Evolutionary conservation across 2,888 invertebrate genomes (phyloP).

Genomic region (Yponomeuta malinellus): DNA sequence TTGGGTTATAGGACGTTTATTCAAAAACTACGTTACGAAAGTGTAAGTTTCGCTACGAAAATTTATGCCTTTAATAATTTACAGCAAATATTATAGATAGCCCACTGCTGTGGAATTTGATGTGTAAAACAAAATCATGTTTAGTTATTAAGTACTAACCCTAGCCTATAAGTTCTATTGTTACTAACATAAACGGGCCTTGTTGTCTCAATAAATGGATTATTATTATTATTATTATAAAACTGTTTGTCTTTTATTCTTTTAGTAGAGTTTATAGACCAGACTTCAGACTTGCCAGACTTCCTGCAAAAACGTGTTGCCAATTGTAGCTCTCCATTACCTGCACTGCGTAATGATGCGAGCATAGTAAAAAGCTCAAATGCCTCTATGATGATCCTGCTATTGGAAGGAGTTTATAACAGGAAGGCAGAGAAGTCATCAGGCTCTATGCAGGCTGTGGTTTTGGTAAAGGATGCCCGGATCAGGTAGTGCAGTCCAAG

Average conservation of each 20-base stretch:
- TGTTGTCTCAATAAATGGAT: no score
- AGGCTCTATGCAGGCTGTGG: background rate
- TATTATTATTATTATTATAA: no score
- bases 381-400: conserved; percentile 9
- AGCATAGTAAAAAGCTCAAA: conserved; percentile 9
- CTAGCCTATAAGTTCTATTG: no score
- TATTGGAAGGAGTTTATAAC: conserved; percentile 7
- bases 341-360: conserved; percentile 2
- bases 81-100: background rate
- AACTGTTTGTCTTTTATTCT: background rate
- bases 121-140: no score
- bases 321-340: background rate
- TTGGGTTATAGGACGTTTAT: background rate
- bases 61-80: background rate
- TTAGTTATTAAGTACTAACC: no score
- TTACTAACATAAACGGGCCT: no score
- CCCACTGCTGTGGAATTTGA: no score
- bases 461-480: no score
- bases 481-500: no score
- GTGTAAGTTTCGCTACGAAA: no score
- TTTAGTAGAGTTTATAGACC: background rate
- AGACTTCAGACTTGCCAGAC: background rate
- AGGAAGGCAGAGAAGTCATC: conserved; percentile 8
- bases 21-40: background rate
- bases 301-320: conserved; percentile 5